Evolutionary conservation across 2,113 vertebrate species (phyloP).

Genomic region (Haliaeetus leucogaster): DNA sequence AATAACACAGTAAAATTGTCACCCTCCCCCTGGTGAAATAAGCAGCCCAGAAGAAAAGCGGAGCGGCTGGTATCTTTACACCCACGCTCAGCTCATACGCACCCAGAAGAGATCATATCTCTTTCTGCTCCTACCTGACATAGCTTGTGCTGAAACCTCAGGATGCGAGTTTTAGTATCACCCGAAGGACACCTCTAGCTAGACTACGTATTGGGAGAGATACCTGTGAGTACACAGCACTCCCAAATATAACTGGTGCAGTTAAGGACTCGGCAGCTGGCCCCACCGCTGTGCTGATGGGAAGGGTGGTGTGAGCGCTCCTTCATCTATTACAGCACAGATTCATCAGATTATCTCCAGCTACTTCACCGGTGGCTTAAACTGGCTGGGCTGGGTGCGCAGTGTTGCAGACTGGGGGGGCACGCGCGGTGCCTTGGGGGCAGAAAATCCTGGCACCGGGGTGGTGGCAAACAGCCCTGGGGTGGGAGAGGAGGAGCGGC

Average conservation of each 20-base stretch:
- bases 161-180: neutral
- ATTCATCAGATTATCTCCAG: neutral
- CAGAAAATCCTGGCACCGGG: neutral
- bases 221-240: neutral
- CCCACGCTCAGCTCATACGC: neutral
- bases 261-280: neutral
- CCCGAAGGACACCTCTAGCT: neutral
- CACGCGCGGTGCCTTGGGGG: neutral
- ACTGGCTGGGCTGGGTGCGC: neutral
- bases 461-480: neutral
- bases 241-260: neutral
- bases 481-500: neutral
- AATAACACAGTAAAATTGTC: neutral
- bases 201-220: neutral
- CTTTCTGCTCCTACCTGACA: neutral
- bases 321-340: neutral
- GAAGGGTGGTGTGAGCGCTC: neutral
- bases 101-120: neutral
- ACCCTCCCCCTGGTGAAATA: neutral
- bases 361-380: neutral
- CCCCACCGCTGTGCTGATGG: fast-evolving
- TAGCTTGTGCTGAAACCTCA: neutral
- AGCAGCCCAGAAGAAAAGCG: neutral
- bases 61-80: neutral
- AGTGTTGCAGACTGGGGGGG: neutral